Evolutionary conservation across 2,797 vertebrate genomes (phyloP).

Genomic region (Calcarius lapponicus): DNA sequence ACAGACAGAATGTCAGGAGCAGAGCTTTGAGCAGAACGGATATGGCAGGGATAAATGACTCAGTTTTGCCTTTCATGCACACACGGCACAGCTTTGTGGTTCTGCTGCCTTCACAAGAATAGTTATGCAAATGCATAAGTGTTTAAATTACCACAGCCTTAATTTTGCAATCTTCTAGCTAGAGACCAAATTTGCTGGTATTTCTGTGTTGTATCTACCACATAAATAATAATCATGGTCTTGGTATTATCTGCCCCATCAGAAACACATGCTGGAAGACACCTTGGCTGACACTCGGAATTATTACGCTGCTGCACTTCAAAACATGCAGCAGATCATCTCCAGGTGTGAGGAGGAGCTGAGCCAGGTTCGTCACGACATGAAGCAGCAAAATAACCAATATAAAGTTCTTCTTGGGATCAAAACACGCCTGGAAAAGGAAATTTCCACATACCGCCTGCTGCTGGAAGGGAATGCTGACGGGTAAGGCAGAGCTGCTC

Average conservation of each 20-base stretch:
- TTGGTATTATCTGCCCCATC: slow-evolving; percentile 15
- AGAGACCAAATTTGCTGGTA: not conserved
- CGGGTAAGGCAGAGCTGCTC: slow-evolving; percentile 65
- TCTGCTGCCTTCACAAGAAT: slow-evolving; percentile 14
- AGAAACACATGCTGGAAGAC: slow-evolving; percentile 78
- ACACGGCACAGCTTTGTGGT: not conserved
- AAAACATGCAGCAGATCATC: slow-evolving; percentile 74
- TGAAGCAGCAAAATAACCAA: slow-evolving; percentile 74
- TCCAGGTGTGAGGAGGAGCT: slow-evolving; percentile 76
- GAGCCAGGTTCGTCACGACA: slow-evolving; percentile 66
- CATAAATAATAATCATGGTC: not conserved
- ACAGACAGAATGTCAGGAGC: not conserved
- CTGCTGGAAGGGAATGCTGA: slow-evolving; percentile 75
- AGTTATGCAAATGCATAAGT: not conserved
- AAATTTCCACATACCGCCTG: slow-evolving; percentile 79
- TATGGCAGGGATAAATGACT: not conserved
- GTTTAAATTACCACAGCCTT: not conserved
- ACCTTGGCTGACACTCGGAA: slow-evolving; percentile 69
- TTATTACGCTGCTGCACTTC: slow-evolving; percentile 68
- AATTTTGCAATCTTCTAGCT: slow-evolving; percentile 1
- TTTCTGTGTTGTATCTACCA: not conserved
- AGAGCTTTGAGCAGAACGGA: not conserved
- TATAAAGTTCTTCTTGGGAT: slow-evolving; percentile 79
- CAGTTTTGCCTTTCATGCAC: not conserved
- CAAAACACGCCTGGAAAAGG: slow-evolving; percentile 81